Evolutionary conservation across 2,113 vertebrate species (phyloP), one percentile per base, ranked within the genome.

Genomic region (Plotosus lineatus): DNA sequence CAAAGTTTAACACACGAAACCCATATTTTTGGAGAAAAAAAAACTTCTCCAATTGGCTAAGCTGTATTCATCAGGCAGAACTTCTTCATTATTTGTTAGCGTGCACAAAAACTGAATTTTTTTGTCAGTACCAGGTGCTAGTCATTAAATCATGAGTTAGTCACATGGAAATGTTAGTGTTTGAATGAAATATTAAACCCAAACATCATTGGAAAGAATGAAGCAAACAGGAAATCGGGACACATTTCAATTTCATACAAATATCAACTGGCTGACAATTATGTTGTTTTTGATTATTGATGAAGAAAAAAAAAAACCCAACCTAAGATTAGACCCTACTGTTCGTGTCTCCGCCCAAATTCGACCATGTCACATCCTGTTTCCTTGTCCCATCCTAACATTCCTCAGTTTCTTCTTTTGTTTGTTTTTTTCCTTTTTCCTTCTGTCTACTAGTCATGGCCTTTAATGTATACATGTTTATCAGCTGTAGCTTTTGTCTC

Each of bases 141-240:
- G 42, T 71, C 68, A 71, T 71, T 71, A 71, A 71, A 71, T 7
- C 68, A 28, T 31, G n/a, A 51, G 28, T 48, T 28, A 3, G 33
- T 44, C 66, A 71, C 42, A 48, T 71, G 42, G 42, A 71, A n/a
- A 19, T 71, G 68, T 71, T 48, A 71, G 42, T 6, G 28, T 23
- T 48, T 51, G 48, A 73, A 73, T 33, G 28, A 73, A 73, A 50
- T 51, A 36, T 51, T 73, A 51, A 73, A 36, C 69, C 2, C 42
- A 48, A 28, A 71, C 68, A 28, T 72, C 46, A 73, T 6, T 11
- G 46, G 46, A 73, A 73, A 51, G 8, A 31, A 73, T 73, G 69
- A 50, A 72, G 44, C 17, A 50, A 73, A 73, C 69, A 73, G 69
- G 69, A 73, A 51, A 73, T 73, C 51, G 46, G 12, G 46, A 73